Evolutionary conservation across 2,113 vertebrate species (phyloP), one percentile per base, ranked within the genome.

Genomic region (Ptilorrhoa leucosticta): DNA sequence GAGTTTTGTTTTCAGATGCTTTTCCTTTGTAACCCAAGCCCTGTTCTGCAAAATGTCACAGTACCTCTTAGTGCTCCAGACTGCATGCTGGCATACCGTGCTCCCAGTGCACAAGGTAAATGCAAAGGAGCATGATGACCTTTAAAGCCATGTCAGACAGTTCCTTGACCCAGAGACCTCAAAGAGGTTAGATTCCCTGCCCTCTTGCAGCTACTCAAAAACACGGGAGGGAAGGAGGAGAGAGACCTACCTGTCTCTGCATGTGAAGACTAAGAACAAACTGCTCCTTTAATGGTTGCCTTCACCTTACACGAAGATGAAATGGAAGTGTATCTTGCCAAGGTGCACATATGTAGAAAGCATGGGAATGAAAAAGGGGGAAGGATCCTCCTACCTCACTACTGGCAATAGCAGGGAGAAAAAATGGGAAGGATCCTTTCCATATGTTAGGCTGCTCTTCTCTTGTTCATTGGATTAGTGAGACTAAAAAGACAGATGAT

Each of bases 121-220:
- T 85, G 80, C 93, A 96, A 92, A 98, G 63, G 75, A 96, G 89
- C 96, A 83, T 13, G 0, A 81, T 95, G 98, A 98, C 98, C 97
- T 98, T 98, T 98, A 97, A 96, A 97, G 90, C 93, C 76, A 33
- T 58, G 91, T 97, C 97, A 96, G 91, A 97, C 2, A 3, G 96
- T 88, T 93, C 93, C 96, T 96, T 97, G 96, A 98, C 97, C 97
- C 94, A 91, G 79, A 94, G 97, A 96, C 91, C 96, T 97, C 94
- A 40, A 81, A 83, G 85, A 82, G 42, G 66, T 81, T 75, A 8
- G 13, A 69, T 54, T 85, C 69, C 66, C 45, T 77, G 50, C 64
- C 33, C 45, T 94, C 57, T 73, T 56, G 33, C 73, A 79, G 76
- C 83, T 47, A 57, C 28, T 64, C 30, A 53, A 70, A 75, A 94